Percentiles rank a stretch among this genome's conserved stretches.
Evolutionary conservation across 2,888 invertebrate species (phyloP).

Genomic region (Drosophila nigricruria): DNA sequence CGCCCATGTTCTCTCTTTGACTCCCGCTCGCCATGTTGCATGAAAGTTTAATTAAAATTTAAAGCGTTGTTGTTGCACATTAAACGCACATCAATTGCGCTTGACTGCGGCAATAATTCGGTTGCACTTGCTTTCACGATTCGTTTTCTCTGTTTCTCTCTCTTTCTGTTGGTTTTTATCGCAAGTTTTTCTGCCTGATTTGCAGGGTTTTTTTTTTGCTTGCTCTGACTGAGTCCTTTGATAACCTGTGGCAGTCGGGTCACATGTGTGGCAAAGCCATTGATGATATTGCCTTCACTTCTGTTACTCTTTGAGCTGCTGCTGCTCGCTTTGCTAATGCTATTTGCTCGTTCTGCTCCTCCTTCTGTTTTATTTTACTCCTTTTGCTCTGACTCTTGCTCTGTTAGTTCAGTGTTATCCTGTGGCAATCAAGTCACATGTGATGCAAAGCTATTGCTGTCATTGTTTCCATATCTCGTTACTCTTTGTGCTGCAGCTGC

Average conservation of each 20-base stretch:
- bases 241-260: conserved; percentile 5
- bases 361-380: background rate
- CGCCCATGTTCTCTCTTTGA: background rate
- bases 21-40: background rate
- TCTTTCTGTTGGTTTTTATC: conserved; percentile 27
- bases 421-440: conserved; percentile 3
- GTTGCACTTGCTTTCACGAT: background rate
- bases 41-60: conserved; percentile 39
- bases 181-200: conserved; percentile 37
- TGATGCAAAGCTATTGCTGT: background rate
- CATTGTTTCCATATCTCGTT: conserved; percentile 2
- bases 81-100: conserved; percentile 55
- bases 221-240: background rate
- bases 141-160: background rate
- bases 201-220: conserved; percentile 6
- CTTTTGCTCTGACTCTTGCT: background rate
- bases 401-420: background rate
- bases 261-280: conserved; percentile 3
- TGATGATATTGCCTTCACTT: background rate
- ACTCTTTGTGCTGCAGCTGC: background rate
- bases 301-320: conserved; percentile 2
- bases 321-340: conserved; percentile 3
- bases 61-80: conserved; percentile 29
- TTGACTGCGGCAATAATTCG: conserved; percentile 39
- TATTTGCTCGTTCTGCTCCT: background rate